Evolutionary conservation across 2,888 invertebrate genomes (phyloP).

Genomic region (Lochmaea crataegi): DNA sequence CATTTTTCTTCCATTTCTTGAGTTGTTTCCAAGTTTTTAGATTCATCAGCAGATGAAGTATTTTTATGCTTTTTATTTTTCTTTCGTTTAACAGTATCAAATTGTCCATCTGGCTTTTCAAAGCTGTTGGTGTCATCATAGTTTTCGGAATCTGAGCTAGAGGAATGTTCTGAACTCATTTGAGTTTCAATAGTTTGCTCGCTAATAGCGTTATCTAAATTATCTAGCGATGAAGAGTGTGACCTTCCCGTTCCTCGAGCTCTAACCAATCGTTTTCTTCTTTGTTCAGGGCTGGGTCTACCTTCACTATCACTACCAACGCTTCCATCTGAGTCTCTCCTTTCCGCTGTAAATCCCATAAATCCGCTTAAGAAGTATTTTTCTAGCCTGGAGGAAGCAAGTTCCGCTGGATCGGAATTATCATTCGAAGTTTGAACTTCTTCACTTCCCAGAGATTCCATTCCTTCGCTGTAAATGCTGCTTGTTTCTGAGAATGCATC

Average conservation of each 20-base stretch:
- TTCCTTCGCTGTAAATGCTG: conserved; percentile 85
- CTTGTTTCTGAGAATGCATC: conserved; percentile 84
- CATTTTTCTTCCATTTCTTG: conserved; percentile 70
- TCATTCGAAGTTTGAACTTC: conserved; percentile 59
- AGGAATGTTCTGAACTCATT: conserved; percentile 71
- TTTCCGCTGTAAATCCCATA: conserved; percentile 82
- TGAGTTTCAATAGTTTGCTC: conserved; percentile 62
- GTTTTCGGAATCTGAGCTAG: conserved; percentile 80
- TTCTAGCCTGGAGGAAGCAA: conserved; percentile 87
- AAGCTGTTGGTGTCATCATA: conserved; percentile 75
- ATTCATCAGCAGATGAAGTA: conserved; percentile 71
- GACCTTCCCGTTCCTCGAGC: conserved; percentile 86
- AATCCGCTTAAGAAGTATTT: conserved; percentile 91
- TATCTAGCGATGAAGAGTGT: conserved; percentile 85
- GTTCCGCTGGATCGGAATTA: conserved; percentile 73
- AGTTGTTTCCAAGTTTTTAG: conserved; percentile 72
- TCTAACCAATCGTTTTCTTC: conserved; percentile 82
- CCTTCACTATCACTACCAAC: conserved; percentile 94
- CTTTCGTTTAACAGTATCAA: conserved; percentile 86
- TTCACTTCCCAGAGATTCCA: conserved; percentile 76
- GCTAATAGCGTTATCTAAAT: conserved; percentile 69
- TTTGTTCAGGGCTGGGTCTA: conserved; percentile 86
- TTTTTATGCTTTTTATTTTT: conserved; percentile 78
- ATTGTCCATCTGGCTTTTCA: conserved; percentile 79
- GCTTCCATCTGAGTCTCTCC: conserved; percentile 85